phyloP scores from a whole-genome alignment of 1,140 invertebrate genomes.

The Sitobion miscanthi region DNA sequence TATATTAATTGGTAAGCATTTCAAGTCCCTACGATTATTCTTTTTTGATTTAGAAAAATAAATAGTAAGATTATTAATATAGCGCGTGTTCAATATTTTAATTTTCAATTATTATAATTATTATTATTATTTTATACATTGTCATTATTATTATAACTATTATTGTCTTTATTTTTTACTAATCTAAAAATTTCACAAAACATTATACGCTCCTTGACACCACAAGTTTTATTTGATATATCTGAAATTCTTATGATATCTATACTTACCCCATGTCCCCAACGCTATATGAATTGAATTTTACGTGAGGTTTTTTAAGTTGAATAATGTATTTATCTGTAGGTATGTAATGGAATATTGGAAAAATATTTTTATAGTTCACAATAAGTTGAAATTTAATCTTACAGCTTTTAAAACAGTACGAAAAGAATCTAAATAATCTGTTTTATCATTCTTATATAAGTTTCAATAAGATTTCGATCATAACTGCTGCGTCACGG shows the following conservation, averaged over 20 bases:
- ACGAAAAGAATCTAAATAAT: background rate
- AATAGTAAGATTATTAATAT: background rate
- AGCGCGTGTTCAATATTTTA: background rate
- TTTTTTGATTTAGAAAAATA: background rate
- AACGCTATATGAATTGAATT: background rate
- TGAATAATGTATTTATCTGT: background rate
- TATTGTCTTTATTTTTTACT: background rate
- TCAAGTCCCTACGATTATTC: background rate
- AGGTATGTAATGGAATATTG: background rate
- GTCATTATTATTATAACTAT: background rate
- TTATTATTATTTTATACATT: background rate
- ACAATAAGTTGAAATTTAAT: too few relatives aligned
- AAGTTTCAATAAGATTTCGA: background rate
- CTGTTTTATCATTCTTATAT: background rate
- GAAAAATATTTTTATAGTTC: background rate
- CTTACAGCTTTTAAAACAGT: too few relatives aligned
- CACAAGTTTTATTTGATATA: background rate
- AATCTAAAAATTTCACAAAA: background rate
- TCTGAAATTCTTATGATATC: background rate
- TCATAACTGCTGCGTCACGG: background rate
- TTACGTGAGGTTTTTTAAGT: too few relatives aligned
- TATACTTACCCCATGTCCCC: too few relatives aligned
- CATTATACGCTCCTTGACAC: background rate
- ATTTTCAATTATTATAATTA: background rate
- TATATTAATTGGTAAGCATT: background rate